A percentile compares a stretch with the other conserved stretches of the same genome.
These are phyloP conservation scores for Allobates femoralis DNA, from an alignment of 2,797 vertebrate genomes.

Conservation along the genomic window DNA sequence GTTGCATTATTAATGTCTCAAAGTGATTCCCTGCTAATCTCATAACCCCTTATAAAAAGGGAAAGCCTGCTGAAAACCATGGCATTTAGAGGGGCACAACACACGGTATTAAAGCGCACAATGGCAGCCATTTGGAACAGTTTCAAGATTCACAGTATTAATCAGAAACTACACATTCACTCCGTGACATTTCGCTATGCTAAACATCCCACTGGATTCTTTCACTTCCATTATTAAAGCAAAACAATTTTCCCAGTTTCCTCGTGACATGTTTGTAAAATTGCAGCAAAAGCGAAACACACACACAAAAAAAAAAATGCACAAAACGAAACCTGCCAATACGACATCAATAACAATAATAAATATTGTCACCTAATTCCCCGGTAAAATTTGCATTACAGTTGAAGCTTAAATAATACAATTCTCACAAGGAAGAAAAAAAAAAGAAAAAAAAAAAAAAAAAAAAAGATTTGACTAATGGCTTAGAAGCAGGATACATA, in stretches of 20 bases:
- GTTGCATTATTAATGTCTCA: constrained; percentile 61
- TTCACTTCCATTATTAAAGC: constrained; percentile 52
- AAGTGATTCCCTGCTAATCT: constrained; percentile 64
- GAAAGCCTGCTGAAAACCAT: constrained; percentile 58
- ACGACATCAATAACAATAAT: constrained; percentile 56
- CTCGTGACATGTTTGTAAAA: constrained; percentile 60
- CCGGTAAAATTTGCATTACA: constrained; percentile 60
- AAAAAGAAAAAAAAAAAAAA: constrained; percentile 25
- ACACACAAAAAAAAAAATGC: constrained; percentile 34
- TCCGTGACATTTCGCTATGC: constrained; percentile 58
- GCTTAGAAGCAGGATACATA: constrained; percentile 50
- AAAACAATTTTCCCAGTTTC: constrained; percentile 59
- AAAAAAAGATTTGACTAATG: constrained; percentile 47
- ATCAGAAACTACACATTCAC: constrained; percentile 58
- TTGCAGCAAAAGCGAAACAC: constrained; percentile 46
- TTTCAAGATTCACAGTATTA: constrained; percentile 62
- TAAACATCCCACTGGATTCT: constrained; percentile 57
- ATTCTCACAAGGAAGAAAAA: neutral
- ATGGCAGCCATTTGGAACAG: constrained; percentile 63
- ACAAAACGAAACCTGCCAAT: constrained; percentile 60
- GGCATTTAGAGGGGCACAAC: constrained; percentile 60
- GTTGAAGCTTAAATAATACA: constrained; percentile 51
- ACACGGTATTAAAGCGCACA: constrained; percentile 60
- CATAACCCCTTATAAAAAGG: constrained; percentile 57
- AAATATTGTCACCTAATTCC: constrained; percentile 57